Evolutionary conservation across 2,113 vertebrate genomes (phyloP), one percentile per base, ranked within the genome.

Genomic region (Lanius collurio): DNA sequence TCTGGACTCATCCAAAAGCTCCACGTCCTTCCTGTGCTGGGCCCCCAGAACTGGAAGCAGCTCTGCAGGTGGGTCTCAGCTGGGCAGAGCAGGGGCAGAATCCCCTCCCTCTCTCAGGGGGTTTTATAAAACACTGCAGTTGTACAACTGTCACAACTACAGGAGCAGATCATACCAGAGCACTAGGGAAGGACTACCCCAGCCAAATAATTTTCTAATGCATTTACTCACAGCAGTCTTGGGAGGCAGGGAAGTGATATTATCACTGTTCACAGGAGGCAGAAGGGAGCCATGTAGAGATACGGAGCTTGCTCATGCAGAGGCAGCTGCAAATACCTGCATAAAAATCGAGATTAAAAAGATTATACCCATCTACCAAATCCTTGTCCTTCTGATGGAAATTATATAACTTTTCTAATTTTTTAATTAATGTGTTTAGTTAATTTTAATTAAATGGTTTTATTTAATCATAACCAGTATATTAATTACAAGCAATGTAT

Each of bases 261-360:
- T 42, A 67, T 68, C 87, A 15, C 44, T 6, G 7, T 2, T 42
- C n/a, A 18, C 44, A 63, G 52, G 60, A 89, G 65, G 81, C 39
- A 41, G 69, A 83, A 44, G 44, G 59, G 59, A 65, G 59, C 46
- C 2, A 0, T 18, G 11, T 2, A 55, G 64, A n/a, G 41, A 63
- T 9, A 37, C 0, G 4, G 59, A 60, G 35, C 26, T 26, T 17
- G 35, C 52, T 60, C 0, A 0, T 15, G 49, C 60, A 33, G 15
- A 44, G 68, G 46, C 86, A 53, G 49, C 44, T 60, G 30, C 17
- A 50, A 78, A 52, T n/a, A 16, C 70, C 84, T 49, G 62, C 78
- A 41, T 31, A 64, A 82, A 87, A 78, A 26, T 37, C 0, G 1
- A 52, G 74, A 82, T 67, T 56, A 31, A 59, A 71, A 71, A 75